phyloP scores from a whole-genome alignment of 1,140 invertebrate genomes.

The Asobara japonica region DNA sequence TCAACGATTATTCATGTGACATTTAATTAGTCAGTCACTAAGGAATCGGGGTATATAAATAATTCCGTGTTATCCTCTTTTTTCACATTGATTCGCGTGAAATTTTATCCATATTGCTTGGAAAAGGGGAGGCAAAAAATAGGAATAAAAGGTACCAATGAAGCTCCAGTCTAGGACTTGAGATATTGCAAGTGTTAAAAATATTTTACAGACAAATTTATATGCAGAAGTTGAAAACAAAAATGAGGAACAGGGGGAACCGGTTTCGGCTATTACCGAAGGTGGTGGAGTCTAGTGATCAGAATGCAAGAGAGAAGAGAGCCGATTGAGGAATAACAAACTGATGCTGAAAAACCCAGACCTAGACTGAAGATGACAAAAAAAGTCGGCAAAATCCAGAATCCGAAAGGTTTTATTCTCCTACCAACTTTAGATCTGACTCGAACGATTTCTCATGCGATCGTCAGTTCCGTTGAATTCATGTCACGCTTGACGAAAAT shows the following conservation, averaged over 20 bases:
- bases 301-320: neutral
- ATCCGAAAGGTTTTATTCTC: neutral
- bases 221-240: conserved; percentile 18
- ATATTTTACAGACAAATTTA: conserved; percentile 44
- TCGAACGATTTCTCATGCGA: neutral
- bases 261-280: neutral
- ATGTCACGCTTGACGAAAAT: conserved; percentile 29
- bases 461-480: conserved; percentile 7
- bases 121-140: neutral
- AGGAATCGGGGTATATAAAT: neutral
- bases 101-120: neutral
- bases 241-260: neutral
- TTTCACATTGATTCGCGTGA: neutral
- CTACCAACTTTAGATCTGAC: neutral
- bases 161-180: conserved; percentile 10
- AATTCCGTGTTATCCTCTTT: neutral
- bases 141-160: neutral
- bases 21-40: neutral
- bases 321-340: neutral
- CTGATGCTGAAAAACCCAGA: neutral
- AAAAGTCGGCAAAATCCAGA: neutral
- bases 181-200: conserved; percentile 26
- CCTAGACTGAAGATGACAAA: neutral
- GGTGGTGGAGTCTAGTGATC: neutral
- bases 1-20: conserved; percentile 1